phyloP scores from a whole-genome alignment of 2,113 vertebrate species.

The Australoheros scitulus region DNA sequence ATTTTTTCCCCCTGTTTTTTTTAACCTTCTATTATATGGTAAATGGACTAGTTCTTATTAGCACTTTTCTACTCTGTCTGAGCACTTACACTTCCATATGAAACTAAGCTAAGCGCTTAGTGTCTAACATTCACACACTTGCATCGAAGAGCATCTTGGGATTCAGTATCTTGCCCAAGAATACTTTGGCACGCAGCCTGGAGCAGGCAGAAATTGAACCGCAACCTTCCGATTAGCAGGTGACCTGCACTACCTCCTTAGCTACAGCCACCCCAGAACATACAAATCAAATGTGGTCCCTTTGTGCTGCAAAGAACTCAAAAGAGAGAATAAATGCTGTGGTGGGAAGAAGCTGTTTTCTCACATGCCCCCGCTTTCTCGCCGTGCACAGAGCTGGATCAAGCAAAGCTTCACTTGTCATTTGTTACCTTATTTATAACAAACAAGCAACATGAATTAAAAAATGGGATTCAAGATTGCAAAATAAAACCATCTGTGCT shows the following conservation, averaged over 20 bases:
- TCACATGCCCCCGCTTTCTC: neutral
- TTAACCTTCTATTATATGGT: constrained; percentile 6
- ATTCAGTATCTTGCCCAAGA: no score
- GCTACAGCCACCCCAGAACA: no score
- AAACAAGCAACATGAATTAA: neutral
- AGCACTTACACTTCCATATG: no score
- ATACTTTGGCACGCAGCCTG: no score
- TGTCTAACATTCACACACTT: no score
- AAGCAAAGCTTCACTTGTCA: neutral
- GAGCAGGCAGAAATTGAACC: no score
- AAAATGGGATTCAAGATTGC: neutral
- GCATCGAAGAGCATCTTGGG: no score
- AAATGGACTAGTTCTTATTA: no score
- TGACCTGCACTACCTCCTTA: no score
- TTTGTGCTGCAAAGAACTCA: neutral
- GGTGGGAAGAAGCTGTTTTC: constrained; percentile 3
- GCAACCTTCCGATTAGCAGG: no score
- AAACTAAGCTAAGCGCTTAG: no score
- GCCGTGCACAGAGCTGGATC: neutral
- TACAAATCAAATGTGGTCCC: constrained; percentile 16
- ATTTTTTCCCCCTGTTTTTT: neutral
- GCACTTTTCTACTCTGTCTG: no score
- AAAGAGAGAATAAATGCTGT: constrained; percentile 7
- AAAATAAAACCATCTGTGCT: neutral
- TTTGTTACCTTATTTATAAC: neutral